phyloP scores from a whole-genome alignment of 2,888 invertebrate species.

The Lepidonotus clava region DNA sequence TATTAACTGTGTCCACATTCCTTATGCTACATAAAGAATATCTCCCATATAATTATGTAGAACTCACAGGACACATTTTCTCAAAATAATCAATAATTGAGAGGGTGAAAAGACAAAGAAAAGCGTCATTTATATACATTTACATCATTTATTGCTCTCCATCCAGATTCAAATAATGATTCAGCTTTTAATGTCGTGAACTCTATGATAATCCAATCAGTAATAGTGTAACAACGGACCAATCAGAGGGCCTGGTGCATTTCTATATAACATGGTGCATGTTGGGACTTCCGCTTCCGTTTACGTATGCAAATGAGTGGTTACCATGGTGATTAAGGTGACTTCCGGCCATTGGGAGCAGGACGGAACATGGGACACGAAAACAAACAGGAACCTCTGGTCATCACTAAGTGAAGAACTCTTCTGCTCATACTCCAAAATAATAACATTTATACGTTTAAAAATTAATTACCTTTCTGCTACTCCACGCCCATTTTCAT shows the following conservation, averaged over 20 bases:
- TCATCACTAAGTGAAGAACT: too few relatives aligned
- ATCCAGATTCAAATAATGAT: conserved; percentile 18
- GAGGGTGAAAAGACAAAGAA: too few relatives aligned
- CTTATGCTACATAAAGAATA: too few relatives aligned
- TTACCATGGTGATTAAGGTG: conserved; percentile 22
- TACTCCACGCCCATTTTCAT: too few relatives aligned
- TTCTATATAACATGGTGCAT: conserved; percentile 13
- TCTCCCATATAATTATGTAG: too few relatives aligned
- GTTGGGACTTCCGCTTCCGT: conserved; percentile 34
- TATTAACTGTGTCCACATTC: too few relatives aligned
- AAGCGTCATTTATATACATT: neutral
- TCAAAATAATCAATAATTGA: too few relatives aligned
- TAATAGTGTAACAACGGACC: neutral
- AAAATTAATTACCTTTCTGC: too few relatives aligned
- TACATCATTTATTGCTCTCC: conserved; percentile 25
- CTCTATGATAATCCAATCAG: conserved; percentile 23
- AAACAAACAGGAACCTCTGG: neutral
- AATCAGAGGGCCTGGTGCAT: conserved; percentile 7
- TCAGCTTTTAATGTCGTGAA: neutral
- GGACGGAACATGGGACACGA: conserved; percentile 30
- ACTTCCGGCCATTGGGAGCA: conserved; percentile 33
- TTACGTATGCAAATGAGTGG: conserved; percentile 34
- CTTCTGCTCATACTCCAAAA: too few relatives aligned
- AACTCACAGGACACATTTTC: too few relatives aligned
- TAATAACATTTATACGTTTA: too few relatives aligned